Evolutionary conservation across 2,888 invertebrate species (phyloP), one percentile per base, ranked within the genome.

Genomic region (Augochlorella aurata): DNA sequence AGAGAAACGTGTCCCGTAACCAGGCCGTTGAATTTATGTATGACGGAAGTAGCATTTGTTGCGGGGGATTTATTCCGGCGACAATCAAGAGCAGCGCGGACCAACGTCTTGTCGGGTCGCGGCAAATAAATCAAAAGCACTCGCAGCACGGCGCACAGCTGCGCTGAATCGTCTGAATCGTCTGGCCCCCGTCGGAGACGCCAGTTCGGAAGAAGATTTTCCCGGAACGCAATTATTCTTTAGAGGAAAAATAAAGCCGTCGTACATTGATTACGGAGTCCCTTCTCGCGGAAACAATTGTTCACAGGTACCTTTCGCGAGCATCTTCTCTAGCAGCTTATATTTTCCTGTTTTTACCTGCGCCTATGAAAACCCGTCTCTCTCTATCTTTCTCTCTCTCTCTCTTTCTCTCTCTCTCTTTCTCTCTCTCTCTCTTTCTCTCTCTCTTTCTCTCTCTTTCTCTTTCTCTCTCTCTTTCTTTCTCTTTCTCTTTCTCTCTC

Each of bases 11-110:
- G 61, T 63, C 18, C 2, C 16, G 9, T 8, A 16, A 29, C 16
- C 61, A 29, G 29, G 29, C 5, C 58, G 58, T 61, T 24, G 61
- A 61, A 61, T 61, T 61, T 61, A 61, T 61, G 61, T 61, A 29
- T 29, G 61, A 61, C 61, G 69, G 38, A 61, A 61, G 61, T 29
- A 29, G 16, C 61, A 44, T 63, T 38, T 29, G 63, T 18, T n/a
- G 63, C 76, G 14, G 7, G 18, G 77, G 65, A 77, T 69, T 58
- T 70, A n/a, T 77, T 58, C 54, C 5, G 5, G 18, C n/a, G 54
- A 63, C 65, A 65, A 79, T 77, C 76, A 70, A 45, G 29, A 10
- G 2, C n/a, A 21, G 18, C 38, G n/a, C 3, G 49, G 66, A n/a
- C 29, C n/a, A 10, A 18, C 54, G 14, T 45, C 18, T n/a, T 16